Evolutionary conservation across 2,888 invertebrate species (phyloP).

Genomic region (Tachina lurida): DNA sequence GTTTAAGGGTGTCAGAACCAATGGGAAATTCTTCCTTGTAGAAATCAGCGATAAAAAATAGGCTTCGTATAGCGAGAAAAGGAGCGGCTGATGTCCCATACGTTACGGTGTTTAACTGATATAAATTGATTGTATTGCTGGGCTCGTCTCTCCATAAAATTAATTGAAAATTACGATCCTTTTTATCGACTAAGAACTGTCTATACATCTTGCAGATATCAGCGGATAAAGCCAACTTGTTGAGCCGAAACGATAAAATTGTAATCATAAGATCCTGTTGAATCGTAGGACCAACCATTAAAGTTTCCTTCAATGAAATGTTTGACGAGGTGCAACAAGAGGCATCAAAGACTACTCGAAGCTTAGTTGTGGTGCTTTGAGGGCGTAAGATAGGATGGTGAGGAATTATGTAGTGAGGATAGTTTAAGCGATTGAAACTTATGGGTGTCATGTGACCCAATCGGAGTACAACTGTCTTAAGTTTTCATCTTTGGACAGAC

Average conservation of each 20-base stretch:
- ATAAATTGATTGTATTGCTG: background rate
- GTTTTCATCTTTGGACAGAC: slow-evolving; percentile 13
- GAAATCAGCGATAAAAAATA: slow-evolving; percentile 40
- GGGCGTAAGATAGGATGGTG: slow-evolving; percentile 52
- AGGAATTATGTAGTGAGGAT: slow-evolving; percentile 49
- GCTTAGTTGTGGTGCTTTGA: slow-evolving; percentile 54
- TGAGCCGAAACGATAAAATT: slow-evolving; percentile 48
- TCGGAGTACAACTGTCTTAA: slow-evolving; percentile 38
- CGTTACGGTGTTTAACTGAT: background rate
- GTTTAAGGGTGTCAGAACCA: slow-evolving; percentile 5
- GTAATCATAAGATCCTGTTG: slow-evolving; percentile 60
- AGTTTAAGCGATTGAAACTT: background rate
- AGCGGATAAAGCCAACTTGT: slow-evolving; percentile 23
- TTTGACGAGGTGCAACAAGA: slow-evolving; percentile 55
- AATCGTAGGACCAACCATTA: slow-evolving; percentile 66
- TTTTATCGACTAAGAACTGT: slow-evolving; percentile 40
- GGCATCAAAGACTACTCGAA: slow-evolving; percentile 57
- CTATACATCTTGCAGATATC: slow-evolving; percentile 60
- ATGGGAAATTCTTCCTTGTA: slow-evolving; percentile 11
- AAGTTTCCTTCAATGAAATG: slow-evolving; percentile 61
- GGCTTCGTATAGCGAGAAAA: slow-evolving; percentile 50
- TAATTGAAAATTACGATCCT: slow-evolving; percentile 45
- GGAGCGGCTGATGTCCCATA: slow-evolving; percentile 26
- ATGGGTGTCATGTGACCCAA: slow-evolving; percentile 30
- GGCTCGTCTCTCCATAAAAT: slow-evolving; percentile 47